These are phyloP conservation scores for Gulo gulo DNA, from an alignment of 2,113 vertebrate species.

Conservation along the genomic window DNA sequence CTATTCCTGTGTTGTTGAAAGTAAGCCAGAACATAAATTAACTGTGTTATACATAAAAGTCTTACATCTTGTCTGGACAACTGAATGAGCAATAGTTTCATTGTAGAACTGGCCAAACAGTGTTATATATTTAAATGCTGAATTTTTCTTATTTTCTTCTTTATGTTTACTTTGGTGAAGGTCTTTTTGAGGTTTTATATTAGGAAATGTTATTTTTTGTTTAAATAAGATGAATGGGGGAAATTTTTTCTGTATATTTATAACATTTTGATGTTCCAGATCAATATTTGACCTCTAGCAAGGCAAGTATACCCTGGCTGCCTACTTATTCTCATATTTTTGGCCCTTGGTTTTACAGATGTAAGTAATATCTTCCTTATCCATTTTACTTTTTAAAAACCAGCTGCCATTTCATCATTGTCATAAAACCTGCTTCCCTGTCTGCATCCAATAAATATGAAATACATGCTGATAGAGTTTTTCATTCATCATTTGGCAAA, in stretches of 20 bases:
- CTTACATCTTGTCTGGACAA: background rate
- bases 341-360: background rate
- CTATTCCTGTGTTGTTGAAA: background rate
- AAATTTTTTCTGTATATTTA: background rate
- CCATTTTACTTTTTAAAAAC: background rate
- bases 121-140: background rate
- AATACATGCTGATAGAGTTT: background rate
- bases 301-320: background rate
- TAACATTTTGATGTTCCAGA: background rate
- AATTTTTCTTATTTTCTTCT: background rate
- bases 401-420: background rate
- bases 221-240: background rate
- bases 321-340: background rate
- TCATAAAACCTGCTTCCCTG: background rate
- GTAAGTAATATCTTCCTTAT: background rate
- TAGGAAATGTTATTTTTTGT: background rate
- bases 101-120: background rate
- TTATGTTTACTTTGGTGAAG: background rate
- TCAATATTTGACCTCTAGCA: background rate
- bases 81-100: background rate
- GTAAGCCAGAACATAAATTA: background rate
- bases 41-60: background rate
- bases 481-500: slow-evolving; percentile 14
- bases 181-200: background rate
- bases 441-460: background rate